A percentile compares a stretch with the other conserved stretches of the same genome.
Conservation (phyloP, 2,113 vertebrate species). For the Petrocephalus microphthalmus region DNA sequence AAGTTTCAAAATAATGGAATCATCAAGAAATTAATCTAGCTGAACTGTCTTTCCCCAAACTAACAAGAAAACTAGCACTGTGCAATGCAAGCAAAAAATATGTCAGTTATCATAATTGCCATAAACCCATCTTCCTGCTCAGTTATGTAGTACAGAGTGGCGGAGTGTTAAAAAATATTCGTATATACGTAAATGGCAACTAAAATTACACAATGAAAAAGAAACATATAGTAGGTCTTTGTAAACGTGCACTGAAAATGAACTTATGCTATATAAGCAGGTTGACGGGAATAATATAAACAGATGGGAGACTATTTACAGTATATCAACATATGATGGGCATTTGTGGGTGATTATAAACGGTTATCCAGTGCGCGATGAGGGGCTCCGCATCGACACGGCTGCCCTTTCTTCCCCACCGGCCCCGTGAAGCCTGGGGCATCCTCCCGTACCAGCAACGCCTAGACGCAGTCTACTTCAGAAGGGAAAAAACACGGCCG, state of each 20-base stretch:
- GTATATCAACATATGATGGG: neutral
- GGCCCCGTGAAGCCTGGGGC: neutral
- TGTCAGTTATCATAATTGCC: neutral
- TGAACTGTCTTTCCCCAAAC: neutral
- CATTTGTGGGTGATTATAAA: neutral
- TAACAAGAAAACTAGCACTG: neutral
- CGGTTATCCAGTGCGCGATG: neutral
- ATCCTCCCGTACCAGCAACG: neutral
- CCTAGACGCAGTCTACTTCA: neutral
- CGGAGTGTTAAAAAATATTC: neutral
- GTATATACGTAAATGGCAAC: neutral
- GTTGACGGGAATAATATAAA: neutral
- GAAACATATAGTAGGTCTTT: neutral
- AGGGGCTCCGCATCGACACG: neutral
- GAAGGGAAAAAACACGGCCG: neutral
- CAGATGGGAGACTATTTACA: neutral
- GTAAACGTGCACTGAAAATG: neutral
- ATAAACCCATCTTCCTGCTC: neutral
- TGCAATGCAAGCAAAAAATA: neutral
- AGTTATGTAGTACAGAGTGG: neutral
- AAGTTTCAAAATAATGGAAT: neutral
- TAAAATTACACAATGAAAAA: neutral
- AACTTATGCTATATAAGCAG: neutral
- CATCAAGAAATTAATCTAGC: neutral
- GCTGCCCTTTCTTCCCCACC: neutral